phyloP scores from a whole-genome alignment of 2,797 vertebrate species.

The Poecile montanus region DNA sequence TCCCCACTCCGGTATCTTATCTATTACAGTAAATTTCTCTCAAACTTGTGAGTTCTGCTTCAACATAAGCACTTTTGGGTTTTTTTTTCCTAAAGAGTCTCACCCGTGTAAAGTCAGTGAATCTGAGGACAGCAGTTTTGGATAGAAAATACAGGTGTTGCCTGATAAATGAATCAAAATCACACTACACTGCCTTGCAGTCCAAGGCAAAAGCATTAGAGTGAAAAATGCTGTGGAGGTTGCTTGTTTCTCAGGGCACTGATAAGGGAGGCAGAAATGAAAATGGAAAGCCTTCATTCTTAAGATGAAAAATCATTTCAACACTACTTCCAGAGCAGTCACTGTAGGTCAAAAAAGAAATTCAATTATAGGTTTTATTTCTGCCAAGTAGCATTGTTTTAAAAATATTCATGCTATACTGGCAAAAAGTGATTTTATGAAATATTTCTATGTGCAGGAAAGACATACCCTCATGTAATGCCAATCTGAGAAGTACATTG shows the following conservation, averaged over 20 bases:
- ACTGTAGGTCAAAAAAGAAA: background rate
- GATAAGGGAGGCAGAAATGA: background rate
- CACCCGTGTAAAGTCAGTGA: background rate
- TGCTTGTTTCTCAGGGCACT: background rate
- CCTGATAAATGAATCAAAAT: background rate
- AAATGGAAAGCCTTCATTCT: background rate
- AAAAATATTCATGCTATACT: background rate
- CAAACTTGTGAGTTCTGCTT: background rate
- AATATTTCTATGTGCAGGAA: background rate
- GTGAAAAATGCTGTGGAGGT: background rate
- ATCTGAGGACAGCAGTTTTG: background rate
- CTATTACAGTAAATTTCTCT: background rate
- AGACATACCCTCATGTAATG: background rate
- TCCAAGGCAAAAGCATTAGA: background rate
- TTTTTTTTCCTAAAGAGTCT: background rate
- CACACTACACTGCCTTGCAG: fast-evolving
- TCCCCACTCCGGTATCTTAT: fast-evolving
- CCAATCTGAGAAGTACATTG: background rate
- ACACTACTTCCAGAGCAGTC: background rate
- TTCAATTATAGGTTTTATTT: background rate
- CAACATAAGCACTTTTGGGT: background rate
- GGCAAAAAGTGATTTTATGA: background rate
- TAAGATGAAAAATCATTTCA: background rate
- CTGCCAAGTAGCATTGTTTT: background rate
- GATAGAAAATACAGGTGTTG: background rate